Percentiles rank a stretch among this genome's conserved stretches.
Evolutionary conservation across 2,113 vertebrate species (phyloP).

Genomic region (Podilymbus podiceps): DNA sequence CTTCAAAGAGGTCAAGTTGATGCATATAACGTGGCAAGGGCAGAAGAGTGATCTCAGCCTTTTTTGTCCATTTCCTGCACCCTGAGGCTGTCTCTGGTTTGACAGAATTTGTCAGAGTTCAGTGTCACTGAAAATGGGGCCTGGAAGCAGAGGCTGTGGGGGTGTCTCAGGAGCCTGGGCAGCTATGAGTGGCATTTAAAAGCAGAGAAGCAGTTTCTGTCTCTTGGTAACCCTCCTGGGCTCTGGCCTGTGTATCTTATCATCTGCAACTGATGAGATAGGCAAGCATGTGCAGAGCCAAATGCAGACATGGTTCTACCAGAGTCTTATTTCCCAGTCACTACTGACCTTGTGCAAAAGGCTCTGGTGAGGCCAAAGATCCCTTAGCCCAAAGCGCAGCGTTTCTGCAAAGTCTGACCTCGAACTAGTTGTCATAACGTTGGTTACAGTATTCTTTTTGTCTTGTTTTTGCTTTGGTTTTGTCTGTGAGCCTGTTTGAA

Average conservation of each 20-base stretch:
- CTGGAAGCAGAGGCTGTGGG: not conserved
- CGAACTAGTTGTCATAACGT: not conserved
- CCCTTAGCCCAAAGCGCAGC: not conserved
- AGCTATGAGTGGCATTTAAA: not conserved
- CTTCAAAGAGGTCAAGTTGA: not conserved
- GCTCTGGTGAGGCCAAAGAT: not conserved
- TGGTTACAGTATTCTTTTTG: not conserved
- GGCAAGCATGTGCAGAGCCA: not conserved
- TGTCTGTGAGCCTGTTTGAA: not conserved
- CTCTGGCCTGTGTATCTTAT: not conserved
- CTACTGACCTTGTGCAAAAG: not conserved
- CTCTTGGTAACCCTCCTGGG: not conserved
- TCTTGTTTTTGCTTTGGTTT: not conserved
- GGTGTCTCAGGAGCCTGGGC: not conserved
- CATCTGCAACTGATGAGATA: not conserved
- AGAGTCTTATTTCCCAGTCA: not conserved
- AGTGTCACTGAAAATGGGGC: not conserved
- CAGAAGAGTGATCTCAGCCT: not conserved
- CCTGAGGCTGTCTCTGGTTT: not conserved
- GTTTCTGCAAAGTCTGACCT: not conserved
- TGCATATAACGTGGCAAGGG: not conserved
- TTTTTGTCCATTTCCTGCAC: fast-evolving
- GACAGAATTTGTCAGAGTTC: not conserved
- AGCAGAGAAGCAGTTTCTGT: not conserved
- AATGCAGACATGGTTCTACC: not conserved